These are phyloP conservation scores for Latheticus oryzae DNA, from an alignment of 2,888 invertebrate genomes.

Conservation along the genomic window DNA sequence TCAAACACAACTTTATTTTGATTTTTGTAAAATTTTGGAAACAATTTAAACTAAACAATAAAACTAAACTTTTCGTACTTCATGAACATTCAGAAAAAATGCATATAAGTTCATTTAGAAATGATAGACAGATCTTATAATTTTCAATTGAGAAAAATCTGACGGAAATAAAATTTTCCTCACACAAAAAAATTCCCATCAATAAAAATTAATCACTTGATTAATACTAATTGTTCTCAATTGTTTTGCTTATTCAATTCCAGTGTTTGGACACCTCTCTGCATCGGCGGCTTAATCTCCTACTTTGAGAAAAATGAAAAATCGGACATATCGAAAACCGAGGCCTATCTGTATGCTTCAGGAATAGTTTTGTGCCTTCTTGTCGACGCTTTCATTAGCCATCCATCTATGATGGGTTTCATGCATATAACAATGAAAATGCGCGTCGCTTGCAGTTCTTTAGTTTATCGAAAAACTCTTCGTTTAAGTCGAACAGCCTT, in stretches of 20 bases:
- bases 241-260: conserved; percentile 41
- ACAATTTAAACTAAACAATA: too few relatives aligned
- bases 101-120: too few relatives aligned
- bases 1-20: too few relatives aligned
- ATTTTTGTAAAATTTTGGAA: too few relatives aligned
- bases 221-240: too few relatives aligned
- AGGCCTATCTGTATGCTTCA: conserved; percentile 82
- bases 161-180: too few relatives aligned
- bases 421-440: conserved; percentile 88
- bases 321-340: conserved; percentile 57
- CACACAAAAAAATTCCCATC: too few relatives aligned
- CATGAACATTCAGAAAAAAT: too few relatives aligned
- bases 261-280: conserved; percentile 64
- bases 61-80: too few relatives aligned
- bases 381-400: conserved; percentile 56
- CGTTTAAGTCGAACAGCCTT: conserved; percentile 68
- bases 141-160: too few relatives aligned
- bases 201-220: too few relatives aligned
- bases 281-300: conserved; percentile 73
- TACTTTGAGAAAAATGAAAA: conserved; percentile 68
- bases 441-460: conserved; percentile 83
- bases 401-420: conserved; percentile 91
- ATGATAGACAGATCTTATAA: too few relatives aligned
- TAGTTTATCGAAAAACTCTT: conserved; percentile 81
- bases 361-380: conserved; percentile 70